Conservation (phyloP, 2,113 vertebrate species). For the Charadrius vociferus region DNA sequence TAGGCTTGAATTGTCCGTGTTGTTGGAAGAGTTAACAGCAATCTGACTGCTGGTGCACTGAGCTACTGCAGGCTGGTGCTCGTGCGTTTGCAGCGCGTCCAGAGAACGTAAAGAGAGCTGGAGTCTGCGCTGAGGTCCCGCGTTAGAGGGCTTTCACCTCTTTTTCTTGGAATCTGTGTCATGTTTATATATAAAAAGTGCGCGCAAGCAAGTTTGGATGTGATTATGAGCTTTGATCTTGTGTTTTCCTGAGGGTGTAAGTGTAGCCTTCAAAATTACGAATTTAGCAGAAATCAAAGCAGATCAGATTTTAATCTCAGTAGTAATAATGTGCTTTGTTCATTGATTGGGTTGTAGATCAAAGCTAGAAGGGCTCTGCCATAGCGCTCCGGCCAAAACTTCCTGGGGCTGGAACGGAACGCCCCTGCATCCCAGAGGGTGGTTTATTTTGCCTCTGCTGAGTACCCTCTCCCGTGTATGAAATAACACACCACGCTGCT, state of each 20-base stretch:
- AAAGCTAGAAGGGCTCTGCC: constrained; percentile 36
- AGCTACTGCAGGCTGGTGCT: neutral
- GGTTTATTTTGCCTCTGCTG: neutral
- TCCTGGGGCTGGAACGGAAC: neutral
- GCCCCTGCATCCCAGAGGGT: neutral
- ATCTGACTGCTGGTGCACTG: neutral
- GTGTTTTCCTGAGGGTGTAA: constrained; percentile 47
- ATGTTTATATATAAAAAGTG: neutral
- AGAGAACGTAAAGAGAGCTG: neutral
- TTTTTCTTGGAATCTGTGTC: neutral
- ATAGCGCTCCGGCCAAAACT: accelerated
- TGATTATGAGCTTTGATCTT: constrained; percentile 58
- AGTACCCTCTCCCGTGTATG: neutral
- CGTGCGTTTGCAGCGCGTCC: neutral
- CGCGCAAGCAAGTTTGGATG: neutral
- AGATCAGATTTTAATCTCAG: constrained; percentile 56
- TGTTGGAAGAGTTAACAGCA: neutral
- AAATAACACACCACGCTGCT: neutral
- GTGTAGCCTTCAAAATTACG: constrained; percentile 32
- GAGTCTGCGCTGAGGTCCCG: neutral
- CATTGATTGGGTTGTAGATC: neutral
- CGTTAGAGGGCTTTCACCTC: neutral
- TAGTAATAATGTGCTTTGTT: constrained; percentile 49
- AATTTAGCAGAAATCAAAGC: constrained; percentile 56
- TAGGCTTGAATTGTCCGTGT: accelerated